These are phyloP conservation scores for Geococcyx californianus DNA, from an alignment of 2,113 vertebrate species.

Conservation along the genomic window DNA sequence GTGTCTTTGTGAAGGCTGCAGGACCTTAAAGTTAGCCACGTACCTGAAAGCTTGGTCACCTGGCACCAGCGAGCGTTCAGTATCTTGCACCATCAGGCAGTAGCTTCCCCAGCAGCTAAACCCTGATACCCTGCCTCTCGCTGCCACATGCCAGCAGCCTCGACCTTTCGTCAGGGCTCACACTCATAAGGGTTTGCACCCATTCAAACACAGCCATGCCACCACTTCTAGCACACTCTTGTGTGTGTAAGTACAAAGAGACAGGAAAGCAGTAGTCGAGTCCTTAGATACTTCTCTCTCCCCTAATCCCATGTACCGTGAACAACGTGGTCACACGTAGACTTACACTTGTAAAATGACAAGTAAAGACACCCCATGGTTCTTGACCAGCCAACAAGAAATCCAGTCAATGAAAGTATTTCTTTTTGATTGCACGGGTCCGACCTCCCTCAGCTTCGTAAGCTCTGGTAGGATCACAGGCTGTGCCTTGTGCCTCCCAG, in stretches of 20 bases:
- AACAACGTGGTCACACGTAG: neutral
- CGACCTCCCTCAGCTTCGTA: neutral
- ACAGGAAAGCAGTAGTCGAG: accelerated
- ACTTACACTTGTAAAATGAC: neutral
- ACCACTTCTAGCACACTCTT: no score
- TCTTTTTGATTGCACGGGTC: neutral
- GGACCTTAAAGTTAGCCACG: neutral
- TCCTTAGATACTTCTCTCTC: neutral
- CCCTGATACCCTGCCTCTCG: neutral
- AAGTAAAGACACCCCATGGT: neutral
- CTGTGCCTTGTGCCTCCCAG: neutral
- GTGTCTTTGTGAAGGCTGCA: neutral
- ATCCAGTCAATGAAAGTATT: neutral
- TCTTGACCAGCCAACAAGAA: neutral
- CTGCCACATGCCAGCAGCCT: neutral
- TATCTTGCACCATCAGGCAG: neutral
- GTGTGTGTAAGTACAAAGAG: accelerated
- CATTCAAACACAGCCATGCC: neutral
- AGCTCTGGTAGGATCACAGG: neutral
- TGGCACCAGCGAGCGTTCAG: neutral
- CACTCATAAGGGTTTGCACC: neutral
- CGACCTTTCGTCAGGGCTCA: neutral
- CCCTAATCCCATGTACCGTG: accelerated
- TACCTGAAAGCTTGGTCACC: neutral
- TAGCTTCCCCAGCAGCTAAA: neutral